Base-by-base conservation (phyloP, 2,888 invertebrate species). In the Agrochola litura region DNA sequence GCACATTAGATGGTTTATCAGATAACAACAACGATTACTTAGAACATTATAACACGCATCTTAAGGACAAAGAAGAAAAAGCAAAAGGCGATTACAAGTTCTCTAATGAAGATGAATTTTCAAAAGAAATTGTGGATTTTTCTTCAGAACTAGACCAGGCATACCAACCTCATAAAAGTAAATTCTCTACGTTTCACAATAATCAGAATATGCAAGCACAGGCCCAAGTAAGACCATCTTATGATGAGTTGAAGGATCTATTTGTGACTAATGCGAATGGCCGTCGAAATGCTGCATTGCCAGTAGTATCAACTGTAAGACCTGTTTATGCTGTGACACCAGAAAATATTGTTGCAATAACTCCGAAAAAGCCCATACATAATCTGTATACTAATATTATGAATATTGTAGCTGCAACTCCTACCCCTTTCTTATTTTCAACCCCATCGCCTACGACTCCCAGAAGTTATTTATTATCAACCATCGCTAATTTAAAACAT, bases 71-170 rank as follows among this genome's bases (percentile, higher is more conserved):
- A 61, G 19, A n/a, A 63, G 83, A 41, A 60, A 85, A 49, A 6
- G 49, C 10, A 14, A 85, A 86, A 49, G 85, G 86, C 25, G 87
- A 92, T 68, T 92, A 92, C 56, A 91, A 92, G 58, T 94, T 95
- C 69, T 76, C 91, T 30, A 94, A 94, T 69, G 81, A 87, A 74
- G 41, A n/a, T 22, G 41, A 61, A 22, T 70, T 78, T n/a, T 93
- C 94, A 0, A 95, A 94, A 88, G 96, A 96, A 81, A 92, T 93
- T n/a, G 91, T 89, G 64, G 93, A 96, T 84, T 95, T 95, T 84
- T 94, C 94, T 0, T 82, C 91, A 65, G 95, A 95, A 86, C 92
- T 91, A 64, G 90, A 90, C 49, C 88, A 87, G 25, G 90, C 92
- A 22, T 93, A 94, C 25, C 89, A 89, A 68, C 94, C 95, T 0